Evolutionary conservation across 2,888 invertebrate species (phyloP), one percentile per base, ranked within the genome.

Genomic region (Leucoma salicis): DNA sequence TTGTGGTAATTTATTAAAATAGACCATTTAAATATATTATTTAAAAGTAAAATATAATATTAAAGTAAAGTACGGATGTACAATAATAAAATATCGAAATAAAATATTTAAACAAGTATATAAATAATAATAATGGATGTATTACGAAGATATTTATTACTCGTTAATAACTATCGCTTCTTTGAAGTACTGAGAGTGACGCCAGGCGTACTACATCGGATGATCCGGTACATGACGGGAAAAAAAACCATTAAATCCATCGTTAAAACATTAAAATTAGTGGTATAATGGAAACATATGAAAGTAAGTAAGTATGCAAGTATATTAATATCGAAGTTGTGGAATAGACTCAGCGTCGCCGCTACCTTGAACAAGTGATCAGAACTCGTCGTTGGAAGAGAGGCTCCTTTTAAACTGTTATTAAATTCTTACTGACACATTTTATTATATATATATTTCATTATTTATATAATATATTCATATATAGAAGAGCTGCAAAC

Each of bases 151-250:
- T 80, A 84, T 84, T 87, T 84, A 91, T 94, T 95, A 95, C 95
- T 95, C 95, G 91, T 94, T 93, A 91, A 93, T 93, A 92, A 95
- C 94, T 91, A 96, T 95, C 92, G 96, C 96, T 93, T 97, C 96
- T 94, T 95, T 95, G 96, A 97, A 97, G 95, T 96, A 95, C 91
- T 96, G 93, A 94, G 96, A 97, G 94, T 96, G 95, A 93, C 96
- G 96, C 97, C 97, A 97, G 93, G 95, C 95, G 93, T 94, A 95
- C 96, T 96, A 45, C 44, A 25, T 45, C 44, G 39, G 36, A 45
- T 31, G 82, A 76, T 66, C 73, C 76, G 79, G 74, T 78, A 71
- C 74, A 70, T 78, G 74, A 75, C 74, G 74, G 75, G 77, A 70
- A 80, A 83, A 12, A 76, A 82, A 63, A 82, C 70, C 73, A 76